phyloP scores from a whole-genome alignment of 2,888 invertebrate genomes.

The Brenthis daphne region DNA sequence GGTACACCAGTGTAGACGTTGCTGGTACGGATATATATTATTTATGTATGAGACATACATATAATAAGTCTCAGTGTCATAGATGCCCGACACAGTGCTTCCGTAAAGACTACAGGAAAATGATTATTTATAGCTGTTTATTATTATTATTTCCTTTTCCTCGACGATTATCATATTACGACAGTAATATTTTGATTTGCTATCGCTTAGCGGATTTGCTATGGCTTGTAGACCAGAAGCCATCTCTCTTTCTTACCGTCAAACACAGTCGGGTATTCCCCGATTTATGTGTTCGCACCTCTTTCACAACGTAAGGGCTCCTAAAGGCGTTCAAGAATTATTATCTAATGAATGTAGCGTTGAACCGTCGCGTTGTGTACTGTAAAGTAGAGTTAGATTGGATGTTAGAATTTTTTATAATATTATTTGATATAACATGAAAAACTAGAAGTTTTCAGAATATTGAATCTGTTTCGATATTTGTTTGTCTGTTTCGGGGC shows the following conservation, averaged over 20 bases:
- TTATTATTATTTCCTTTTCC: slow-evolving; percentile 4
- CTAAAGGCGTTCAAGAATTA: slow-evolving; percentile 3
- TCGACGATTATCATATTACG: slow-evolving; percentile 9
- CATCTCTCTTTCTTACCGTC: slow-evolving; percentile 36
- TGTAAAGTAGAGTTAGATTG: not conserved
- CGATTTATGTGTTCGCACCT: slow-evolving; percentile 22
- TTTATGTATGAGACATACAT: no score
- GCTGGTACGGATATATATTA: no score
- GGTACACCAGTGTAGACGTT: no score
- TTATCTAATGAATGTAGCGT: slow-evolving; percentile 18
- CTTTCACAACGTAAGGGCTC: slow-evolving; percentile 4
- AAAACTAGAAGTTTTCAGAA: no score
- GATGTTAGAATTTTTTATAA: no score
- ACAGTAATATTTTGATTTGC: slow-evolving; percentile 15
- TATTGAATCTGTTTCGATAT: no score
- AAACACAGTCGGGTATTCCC: slow-evolving; percentile 1
- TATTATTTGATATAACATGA: no score
- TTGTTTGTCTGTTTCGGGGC: no score
- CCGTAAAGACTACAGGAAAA: not conserved
- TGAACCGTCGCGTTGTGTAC: not conserved
- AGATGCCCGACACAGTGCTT: no score
- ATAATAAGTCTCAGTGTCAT: no score
- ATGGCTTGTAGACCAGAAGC: not conserved
- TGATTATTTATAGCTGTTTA: slow-evolving; percentile 3
- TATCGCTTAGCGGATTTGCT: not conserved